phyloP scores from a whole-genome alignment of 2,113 vertebrate species.

The Eulacestoma nigropectus region DNA sequence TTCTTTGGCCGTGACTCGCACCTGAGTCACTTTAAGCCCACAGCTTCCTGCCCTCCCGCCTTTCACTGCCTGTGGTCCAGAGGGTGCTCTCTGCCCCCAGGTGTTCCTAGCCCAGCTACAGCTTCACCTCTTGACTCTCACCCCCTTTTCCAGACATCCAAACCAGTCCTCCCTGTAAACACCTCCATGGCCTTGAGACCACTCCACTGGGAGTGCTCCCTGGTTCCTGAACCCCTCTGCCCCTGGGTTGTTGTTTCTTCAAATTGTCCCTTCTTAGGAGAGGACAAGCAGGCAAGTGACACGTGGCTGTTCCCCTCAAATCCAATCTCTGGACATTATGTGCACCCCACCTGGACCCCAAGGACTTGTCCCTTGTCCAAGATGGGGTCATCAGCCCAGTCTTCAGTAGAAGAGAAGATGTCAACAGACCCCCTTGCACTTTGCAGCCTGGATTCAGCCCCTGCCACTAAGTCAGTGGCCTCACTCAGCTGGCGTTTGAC shows the following conservation, averaged over 20 bases:
- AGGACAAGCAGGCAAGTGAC: background rate
- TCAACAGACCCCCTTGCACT: background rate
- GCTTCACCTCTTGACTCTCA: background rate
- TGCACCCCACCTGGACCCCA: background rate
- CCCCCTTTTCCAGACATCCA: background rate
- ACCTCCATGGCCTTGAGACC: background rate
- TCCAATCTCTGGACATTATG: background rate
- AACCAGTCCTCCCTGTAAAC: background rate
- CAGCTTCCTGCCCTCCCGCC: background rate
- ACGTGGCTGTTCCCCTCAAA: background rate
- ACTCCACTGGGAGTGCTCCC: background rate
- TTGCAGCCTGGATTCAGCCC: background rate
- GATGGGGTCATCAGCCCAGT: background rate
- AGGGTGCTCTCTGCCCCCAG: background rate
- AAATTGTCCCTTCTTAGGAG: background rate
- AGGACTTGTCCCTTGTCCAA: background rate
- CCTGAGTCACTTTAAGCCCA: constrained; percentile 42
- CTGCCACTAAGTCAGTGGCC: background rate
- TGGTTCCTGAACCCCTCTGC: background rate
- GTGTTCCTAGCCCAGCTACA: rapidly evolving
- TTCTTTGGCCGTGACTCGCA: constrained; percentile 14
- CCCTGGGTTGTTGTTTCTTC: background rate
- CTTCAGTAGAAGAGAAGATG: background rate
- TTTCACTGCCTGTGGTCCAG: constrained; percentile 7
- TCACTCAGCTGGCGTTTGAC: background rate